phyloP scores from a whole-genome alignment of 2,113 vertebrate species.

The Syrrhaptes paradoxus region DNA sequence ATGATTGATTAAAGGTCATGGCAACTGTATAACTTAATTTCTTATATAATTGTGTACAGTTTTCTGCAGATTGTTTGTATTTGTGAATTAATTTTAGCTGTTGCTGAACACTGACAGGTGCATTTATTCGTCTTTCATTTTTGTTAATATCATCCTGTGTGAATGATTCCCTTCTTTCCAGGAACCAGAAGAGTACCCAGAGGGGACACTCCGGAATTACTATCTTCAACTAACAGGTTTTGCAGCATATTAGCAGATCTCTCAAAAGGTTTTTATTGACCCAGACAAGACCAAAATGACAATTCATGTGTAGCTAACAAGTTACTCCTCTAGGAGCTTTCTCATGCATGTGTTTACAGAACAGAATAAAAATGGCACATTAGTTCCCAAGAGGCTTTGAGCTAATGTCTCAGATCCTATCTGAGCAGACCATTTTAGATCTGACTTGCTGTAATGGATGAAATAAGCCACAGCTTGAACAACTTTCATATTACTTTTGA shows the following conservation, averaged over 20 bases:
- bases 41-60: constrained; percentile 81
- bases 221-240: constrained; percentile 39
- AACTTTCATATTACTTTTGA: constrained; percentile 18
- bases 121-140: constrained; percentile 71
- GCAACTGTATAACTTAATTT: constrained; percentile 84
- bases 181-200: constrained; percentile 9
- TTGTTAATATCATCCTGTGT: constrained; percentile 51
- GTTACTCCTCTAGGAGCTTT: constrained; percentile 56
- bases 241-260: constrained; percentile 50
- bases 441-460: constrained; percentile 42
- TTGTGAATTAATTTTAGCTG: constrained; percentile 83
- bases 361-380: constrained; percentile 47
- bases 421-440: constrained; percentile 51
- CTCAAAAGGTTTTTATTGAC: constrained; percentile 51
- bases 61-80: constrained; percentile 83
- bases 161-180: constrained; percentile 33
- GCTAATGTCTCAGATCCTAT: background rate
- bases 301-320: constrained; percentile 60
- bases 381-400: constrained; percentile 34
- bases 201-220: constrained; percentile 51
- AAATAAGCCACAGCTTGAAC: constrained; percentile 56
- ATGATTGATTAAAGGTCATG: constrained; percentile 87
- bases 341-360: constrained; percentile 10
- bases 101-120: constrained; percentile 76
- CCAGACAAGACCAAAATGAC: constrained; percentile 48